Percentiles rank a stretch among this genome's conserved stretches.
Conservation (phyloP, 2,113 vertebrate species). For the Megalops atlanticus region DNA sequence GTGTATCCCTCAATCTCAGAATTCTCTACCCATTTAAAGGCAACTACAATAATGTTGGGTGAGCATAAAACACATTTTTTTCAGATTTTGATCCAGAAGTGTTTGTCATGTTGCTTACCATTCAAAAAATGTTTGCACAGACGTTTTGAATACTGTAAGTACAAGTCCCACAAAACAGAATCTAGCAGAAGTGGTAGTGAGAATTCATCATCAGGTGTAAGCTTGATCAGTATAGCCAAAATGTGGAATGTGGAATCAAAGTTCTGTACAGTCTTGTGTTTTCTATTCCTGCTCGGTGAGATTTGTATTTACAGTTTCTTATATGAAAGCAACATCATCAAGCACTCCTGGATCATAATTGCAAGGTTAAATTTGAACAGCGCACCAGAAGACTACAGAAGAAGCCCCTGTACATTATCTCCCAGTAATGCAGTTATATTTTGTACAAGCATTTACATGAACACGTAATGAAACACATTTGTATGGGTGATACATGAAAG, state of each 20-base stretch:
- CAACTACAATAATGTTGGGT: constrained; percentile 3
- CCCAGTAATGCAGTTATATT: background rate
- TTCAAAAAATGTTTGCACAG: too few species aligned
- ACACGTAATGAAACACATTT: background rate
- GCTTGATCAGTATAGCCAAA: background rate
- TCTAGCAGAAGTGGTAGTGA: background rate
- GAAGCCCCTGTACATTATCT: background rate
- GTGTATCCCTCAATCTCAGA: background rate
- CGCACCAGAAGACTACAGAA: background rate
- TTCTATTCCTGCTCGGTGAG: background rate
- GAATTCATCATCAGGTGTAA: background rate
- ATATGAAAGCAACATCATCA: background rate
- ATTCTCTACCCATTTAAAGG: background rate
- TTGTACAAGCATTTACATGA: background rate
- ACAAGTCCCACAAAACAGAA: background rate
- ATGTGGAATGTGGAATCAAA: background rate
- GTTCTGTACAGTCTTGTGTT: background rate
- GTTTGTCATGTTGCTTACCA: background rate
- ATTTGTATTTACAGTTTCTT: background rate
- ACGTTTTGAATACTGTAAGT: background rate
- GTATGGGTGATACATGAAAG: background rate
- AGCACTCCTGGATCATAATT: background rate
- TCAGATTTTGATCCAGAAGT: background rate
- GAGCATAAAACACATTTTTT: background rate
- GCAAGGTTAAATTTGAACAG: background rate